Evolutionary conservation across 2,113 vertebrate species (phyloP).

Genomic region (Corynorhinus townsendii): DNA sequence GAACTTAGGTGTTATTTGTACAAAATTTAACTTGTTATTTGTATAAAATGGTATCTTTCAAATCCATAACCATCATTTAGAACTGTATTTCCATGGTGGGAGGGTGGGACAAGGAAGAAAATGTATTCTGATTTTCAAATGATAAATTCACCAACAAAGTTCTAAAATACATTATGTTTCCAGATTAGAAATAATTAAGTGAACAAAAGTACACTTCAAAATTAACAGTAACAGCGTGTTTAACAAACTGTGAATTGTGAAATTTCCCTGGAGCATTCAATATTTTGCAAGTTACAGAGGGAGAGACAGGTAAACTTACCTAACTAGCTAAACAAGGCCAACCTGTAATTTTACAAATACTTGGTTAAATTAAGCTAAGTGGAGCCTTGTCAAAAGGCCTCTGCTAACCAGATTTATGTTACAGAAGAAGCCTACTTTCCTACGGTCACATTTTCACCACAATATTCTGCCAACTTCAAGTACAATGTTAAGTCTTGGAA

Average conservation of each 20-base stretch:
- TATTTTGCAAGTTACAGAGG: neutral
- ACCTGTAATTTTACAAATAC: slow-evolving; percentile 50
- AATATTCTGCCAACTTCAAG: neutral
- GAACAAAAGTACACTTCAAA: neutral
- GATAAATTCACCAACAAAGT: slow-evolving; percentile 13
- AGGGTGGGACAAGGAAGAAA: too few relatives aligned
- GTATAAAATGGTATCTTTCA: neutral
- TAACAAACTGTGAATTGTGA: neutral
- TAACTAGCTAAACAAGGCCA: slow-evolving; percentile 47
- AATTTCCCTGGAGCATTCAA: neutral
- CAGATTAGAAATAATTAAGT: neutral
- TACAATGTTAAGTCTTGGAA: neutral
- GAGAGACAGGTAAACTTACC: slow-evolving; percentile 22
- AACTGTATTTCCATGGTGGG: neutral
- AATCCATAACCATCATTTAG: neutral
- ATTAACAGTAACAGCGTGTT: neutral
- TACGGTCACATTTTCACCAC: neutral
- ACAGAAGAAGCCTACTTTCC: neutral
- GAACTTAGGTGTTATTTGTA: neutral
- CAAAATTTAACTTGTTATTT: neutral
- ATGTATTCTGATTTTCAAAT: neutral
- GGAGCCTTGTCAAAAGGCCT: slow-evolving; percentile 9
- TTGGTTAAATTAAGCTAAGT: slow-evolving; percentile 47
- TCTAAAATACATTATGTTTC: neutral
- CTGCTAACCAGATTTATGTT: neutral